Evolutionary conservation across 2,797 vertebrate species (phyloP), one percentile per base, ranked within the genome.

Genomic region (Protosalanx chinensis): DNA sequence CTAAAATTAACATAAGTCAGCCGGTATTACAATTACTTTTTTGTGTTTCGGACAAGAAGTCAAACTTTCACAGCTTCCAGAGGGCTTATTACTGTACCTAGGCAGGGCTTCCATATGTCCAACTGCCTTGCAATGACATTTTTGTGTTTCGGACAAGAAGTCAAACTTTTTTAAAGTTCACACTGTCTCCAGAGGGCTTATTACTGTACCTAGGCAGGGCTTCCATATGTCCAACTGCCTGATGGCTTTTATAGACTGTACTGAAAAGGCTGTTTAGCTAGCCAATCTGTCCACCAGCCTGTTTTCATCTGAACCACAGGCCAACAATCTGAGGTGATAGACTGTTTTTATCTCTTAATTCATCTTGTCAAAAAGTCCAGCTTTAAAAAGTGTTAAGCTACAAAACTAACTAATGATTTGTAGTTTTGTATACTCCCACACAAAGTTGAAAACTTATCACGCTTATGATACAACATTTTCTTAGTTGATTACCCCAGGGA

Each of bases 131-230:
- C 23, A 16, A 18, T 41, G 33, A 23, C 29, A 56, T 51, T 59
- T 23, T 27, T 12, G 12, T 3, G 41, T 13, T 46, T 56, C 61
- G 27, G 7, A 27, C 68, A 71, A 70, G 76, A 72, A 72, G 63
- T 32, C 74, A 30, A 72, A 75, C 61, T 60, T 75, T n/a, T n/a
- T 6, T 64, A 58, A 77, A 77, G 67, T 67, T 32, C 69, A 72
- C 67, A 23, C 51, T 70, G 49, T 49, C 75, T 71, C 77, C 60
- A 7, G 72, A 61, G 69, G 68, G 33, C 60, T 70, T 75, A 73
- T 81, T 79, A 78, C 41, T 46, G 41, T 46, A 46, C 70, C 58
- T 37, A 51, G 53, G 37, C 12, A 49, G 69, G 23, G 3, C 51
- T 35, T 72, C 20, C 49, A 67, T 56, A 27, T 70, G n/a, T 66